These are phyloP conservation scores for Nannoperca obscura DNA, from an alignment of 2,797 vertebrate genomes.

Conservation along the genomic window DNA sequence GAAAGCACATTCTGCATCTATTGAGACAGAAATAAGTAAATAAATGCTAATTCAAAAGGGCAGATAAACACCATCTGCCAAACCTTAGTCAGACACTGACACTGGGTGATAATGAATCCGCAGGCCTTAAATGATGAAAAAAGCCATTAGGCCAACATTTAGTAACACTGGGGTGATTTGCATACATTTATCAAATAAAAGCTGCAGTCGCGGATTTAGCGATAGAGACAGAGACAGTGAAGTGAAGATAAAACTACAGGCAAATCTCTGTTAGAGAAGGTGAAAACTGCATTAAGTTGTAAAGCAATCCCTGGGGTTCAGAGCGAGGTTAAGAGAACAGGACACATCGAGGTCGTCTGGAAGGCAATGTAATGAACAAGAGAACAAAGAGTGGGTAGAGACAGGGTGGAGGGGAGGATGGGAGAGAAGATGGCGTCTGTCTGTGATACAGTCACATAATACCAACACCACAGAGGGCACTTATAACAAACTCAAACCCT, in stretches of 20 bases:
- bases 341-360: slow-evolving; percentile 65
- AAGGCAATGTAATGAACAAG: slow-evolving; percentile 62
- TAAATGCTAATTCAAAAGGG: slow-evolving; percentile 43
- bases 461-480: slow-evolving; percentile 53
- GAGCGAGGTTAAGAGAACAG: slow-evolving; percentile 66
- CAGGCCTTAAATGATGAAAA: slow-evolving; percentile 53
- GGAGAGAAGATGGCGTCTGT: slow-evolving; percentile 49
- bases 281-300: slow-evolving; percentile 52
- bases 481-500: slow-evolving; percentile 35
- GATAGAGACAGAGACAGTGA: slow-evolving; percentile 19
- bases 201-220: slow-evolving; percentile 39
- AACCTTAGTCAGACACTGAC: slow-evolving; percentile 40
- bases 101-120: slow-evolving; percentile 57
- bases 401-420: slow-evolving; percentile 24
- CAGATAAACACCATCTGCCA: slow-evolving; percentile 48
- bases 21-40: slow-evolving; percentile 53
- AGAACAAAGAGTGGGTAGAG: slow-evolving; percentile 57
- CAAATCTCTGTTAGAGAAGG: slow-evolving; percentile 46
- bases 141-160: slow-evolving; percentile 63
- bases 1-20: slow-evolving; percentile 9
- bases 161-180: slow-evolving; percentile 52
- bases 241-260: slow-evolving; percentile 44
- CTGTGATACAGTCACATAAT: slow-evolving; percentile 56
- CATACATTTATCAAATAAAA: slow-evolving; percentile 68
- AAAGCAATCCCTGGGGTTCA: slow-evolving; percentile 68